Evolutionary conservation across 2,113 vertebrate species (phyloP).

Genomic region (Brienomyrus longianalis): DNA sequence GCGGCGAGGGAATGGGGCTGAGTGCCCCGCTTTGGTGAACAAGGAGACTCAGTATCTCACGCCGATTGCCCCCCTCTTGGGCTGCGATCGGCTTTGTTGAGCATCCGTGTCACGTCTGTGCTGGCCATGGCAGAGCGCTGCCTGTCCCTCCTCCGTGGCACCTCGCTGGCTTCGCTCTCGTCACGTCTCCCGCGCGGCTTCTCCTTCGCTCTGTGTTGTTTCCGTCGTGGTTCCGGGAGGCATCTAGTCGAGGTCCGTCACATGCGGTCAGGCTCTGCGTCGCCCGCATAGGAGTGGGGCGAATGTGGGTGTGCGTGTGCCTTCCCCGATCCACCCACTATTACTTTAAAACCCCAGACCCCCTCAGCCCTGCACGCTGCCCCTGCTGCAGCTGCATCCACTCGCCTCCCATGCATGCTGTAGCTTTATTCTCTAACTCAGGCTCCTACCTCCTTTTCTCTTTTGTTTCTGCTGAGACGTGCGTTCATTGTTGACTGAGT

Average conservation of each 20-base stretch:
- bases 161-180: neutral
- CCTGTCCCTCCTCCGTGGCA: neutral
- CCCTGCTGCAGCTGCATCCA: neutral
- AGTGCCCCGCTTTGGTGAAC: slow-evolving; percentile 50
- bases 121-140: neutral
- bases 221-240: neutral
- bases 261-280: neutral
- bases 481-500: slow-evolving; percentile 42
- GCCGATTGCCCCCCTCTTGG: slow-evolving; percentile 11
- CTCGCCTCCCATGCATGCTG: slow-evolving; percentile 4
- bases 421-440: neutral
- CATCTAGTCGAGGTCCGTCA: neutral
- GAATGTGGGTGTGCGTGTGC: slow-evolving; percentile 34
- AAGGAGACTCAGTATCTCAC: slow-evolving; percentile 39
- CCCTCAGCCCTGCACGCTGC: neutral
- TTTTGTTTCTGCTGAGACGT: slow-evolving; percentile 18
- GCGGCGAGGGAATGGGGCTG: slow-evolving; percentile 19
- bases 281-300: neutral
- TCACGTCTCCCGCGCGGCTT: neutral
- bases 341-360: neutral
- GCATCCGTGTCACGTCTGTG: slow-evolving; percentile 14
- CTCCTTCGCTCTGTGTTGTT: neutral
- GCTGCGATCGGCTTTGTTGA: slow-evolving; percentile 35
- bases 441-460: neutral
- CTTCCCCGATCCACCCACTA: slow-evolving; percentile 21